Conservation (phyloP, 2,888 invertebrate genomes). For the Drosophila monieri region DNA sequence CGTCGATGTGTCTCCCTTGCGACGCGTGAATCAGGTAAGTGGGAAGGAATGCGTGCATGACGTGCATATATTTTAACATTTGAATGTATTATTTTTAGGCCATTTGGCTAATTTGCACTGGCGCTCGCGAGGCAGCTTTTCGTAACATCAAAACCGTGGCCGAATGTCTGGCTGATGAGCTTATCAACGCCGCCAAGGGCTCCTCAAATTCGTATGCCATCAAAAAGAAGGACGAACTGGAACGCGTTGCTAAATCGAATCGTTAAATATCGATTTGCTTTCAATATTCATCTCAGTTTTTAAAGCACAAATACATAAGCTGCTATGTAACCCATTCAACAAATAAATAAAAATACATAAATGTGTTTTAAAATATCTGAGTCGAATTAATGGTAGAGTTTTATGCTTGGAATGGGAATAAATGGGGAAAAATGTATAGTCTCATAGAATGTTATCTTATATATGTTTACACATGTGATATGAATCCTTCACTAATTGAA, state of each 20-base stretch:
- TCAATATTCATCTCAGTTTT: not conserved
- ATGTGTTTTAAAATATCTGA: constrained; percentile 4
- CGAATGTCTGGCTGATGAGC: constrained; percentile 99
- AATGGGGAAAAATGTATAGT: no score
- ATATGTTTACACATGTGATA: no score
- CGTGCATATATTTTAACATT: no score
- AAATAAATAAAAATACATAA: constrained; percentile 16
- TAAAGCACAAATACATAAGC: constrained; percentile 6
- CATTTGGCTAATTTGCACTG: constrained; percentile 99
- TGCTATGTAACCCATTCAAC: constrained; percentile 11
- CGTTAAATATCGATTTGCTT: constrained; percentile 89
- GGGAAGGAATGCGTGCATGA: constrained; percentile 20
- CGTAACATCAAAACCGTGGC: constrained; percentile 99
- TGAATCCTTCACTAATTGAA: no score
- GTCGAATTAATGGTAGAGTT: not conserved
- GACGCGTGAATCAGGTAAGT: constrained; percentile 96
- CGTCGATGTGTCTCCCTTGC: constrained; percentile 98
- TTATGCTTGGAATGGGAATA: not conserved
- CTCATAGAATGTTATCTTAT: no score
- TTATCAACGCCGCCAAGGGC: constrained; percentile 99
- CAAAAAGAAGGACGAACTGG: constrained; percentile 99
- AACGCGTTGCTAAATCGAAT: constrained; percentile 99
- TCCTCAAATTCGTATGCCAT: constrained; percentile 99
- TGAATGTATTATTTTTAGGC: constrained; percentile 85
- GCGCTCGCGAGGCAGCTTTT: constrained; percentile 99